Conservation (phyloP, 2,888 invertebrate species). For the Clostera curtula region DNA sequence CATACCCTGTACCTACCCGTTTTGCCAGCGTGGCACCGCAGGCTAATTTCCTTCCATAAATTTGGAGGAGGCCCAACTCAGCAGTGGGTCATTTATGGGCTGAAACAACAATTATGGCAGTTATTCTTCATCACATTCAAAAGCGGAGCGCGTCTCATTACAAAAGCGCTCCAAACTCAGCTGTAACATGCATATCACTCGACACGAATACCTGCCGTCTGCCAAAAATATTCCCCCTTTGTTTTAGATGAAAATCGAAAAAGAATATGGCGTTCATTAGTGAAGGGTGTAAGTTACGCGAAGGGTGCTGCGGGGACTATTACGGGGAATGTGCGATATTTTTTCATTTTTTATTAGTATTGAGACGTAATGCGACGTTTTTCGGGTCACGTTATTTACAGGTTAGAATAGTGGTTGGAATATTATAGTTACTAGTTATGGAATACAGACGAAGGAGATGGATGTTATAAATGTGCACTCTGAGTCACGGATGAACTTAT, state of each 20-base stretch:
- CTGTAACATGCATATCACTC: conserved; percentile 12
- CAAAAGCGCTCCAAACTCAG: conserved; percentile 10
- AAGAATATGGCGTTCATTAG: conserved; percentile 68
- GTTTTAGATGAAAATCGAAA: conserved; percentile 67
- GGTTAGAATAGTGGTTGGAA: too few relatives aligned
- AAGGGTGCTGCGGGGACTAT: conserved; percentile 33
- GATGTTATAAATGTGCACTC: too few relatives aligned
- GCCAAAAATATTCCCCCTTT: conserved; percentile 59
- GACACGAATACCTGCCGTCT: conserved; percentile 39
- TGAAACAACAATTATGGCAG: too few relatives aligned
- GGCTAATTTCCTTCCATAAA: too few relatives aligned
- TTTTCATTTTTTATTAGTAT: conserved; percentile 2
- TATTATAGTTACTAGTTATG: too few relatives aligned
- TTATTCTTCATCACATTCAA: too few relatives aligned
- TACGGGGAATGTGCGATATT: conserved; percentile 17
- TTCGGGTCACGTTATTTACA: conserved; percentile 3
- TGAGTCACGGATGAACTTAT: too few relatives aligned
- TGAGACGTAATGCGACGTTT: conserved; percentile 11
- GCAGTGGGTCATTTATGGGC: too few relatives aligned
- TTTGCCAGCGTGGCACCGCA: too few relatives aligned
- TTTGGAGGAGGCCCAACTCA: too few relatives aligned
- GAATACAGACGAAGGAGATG: too few relatives aligned
- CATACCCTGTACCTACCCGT: too few relatives aligned
- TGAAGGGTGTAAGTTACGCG: conserved; percentile 65
- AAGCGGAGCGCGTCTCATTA: conserved; percentile 4